A percentile compares a stretch with the other conserved stretches of the same genome.
Conservation (phyloP, 1,140 invertebrate species). For the Coptotermes formosanus region DNA sequence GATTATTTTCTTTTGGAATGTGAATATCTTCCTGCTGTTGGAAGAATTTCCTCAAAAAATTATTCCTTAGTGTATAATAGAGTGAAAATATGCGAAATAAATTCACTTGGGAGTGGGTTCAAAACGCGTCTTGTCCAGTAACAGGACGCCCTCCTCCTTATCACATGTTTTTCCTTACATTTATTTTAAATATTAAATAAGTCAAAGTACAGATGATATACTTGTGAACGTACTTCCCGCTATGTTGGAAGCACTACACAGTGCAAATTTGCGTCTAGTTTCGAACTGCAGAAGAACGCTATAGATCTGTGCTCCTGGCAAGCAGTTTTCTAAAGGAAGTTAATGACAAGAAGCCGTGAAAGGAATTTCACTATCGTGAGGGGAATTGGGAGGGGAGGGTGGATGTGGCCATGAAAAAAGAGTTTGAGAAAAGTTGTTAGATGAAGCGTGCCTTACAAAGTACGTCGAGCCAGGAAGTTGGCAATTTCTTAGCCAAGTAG, state of each 20-base stretch:
- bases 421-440: background rate
- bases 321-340: background rate
- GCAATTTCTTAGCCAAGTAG: background rate
- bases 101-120: too few species aligned
- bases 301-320: background rate
- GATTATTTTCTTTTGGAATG: too few species aligned
- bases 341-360: background rate
- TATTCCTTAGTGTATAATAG: too few species aligned
- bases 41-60: too few species aligned
- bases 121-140: too few species aligned
- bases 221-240: background rate
- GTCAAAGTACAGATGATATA: background rate
- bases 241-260: background rate
- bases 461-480: background rate
- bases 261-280: background rate
- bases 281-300: background rate
- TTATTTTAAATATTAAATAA: background rate
- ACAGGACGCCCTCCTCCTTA: too few species aligned
- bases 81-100: too few species aligned
- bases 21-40: too few species aligned
- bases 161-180: too few species aligned
- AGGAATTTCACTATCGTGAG: too few species aligned
- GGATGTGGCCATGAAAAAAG: background rate
- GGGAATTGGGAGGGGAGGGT: background rate
- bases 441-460: background rate